Conservation (phyloP, 2,888 invertebrate species). For the Synergus laeviventris region DNA sequence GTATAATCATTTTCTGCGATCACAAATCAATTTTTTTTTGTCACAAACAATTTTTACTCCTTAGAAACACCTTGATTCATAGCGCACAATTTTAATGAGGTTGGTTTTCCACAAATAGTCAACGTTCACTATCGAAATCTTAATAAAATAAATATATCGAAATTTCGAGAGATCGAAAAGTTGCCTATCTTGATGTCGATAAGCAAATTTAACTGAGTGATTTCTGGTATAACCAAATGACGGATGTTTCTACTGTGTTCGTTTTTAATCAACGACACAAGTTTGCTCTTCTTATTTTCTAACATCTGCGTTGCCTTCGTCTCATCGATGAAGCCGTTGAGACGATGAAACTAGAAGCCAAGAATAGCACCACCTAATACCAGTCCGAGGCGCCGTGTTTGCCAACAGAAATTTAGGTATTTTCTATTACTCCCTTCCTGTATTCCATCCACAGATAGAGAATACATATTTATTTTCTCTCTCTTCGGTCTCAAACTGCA, state of each 20-base stretch:
- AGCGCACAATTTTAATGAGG: conserved; percentile 1
- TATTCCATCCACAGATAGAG: not conserved
- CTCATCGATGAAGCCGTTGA: not conserved
- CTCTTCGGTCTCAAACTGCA: no score
- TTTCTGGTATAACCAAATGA: not conserved
- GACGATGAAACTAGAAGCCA: conserved; percentile 24
- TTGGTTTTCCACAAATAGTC: not conserved
- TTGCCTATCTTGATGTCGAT: not conserved
- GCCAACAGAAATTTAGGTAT: conserved; percentile 28
- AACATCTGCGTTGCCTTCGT: conserved; percentile 26
- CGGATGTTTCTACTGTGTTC: conserved; percentile 5
- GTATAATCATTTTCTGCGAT: not conserved
- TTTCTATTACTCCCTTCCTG: not conserved
- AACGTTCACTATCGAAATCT: not conserved
- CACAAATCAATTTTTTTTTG: not conserved
- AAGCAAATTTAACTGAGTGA: not conserved
- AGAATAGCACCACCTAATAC: conserved; percentile 26
- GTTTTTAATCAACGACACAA: not conserved
- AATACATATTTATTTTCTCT: no score
- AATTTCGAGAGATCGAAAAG: not conserved
- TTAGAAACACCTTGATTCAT: not conserved
- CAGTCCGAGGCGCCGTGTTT: not conserved
- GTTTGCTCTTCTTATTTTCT: not conserved
- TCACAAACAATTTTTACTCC: not conserved
- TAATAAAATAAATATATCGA: not conserved